Conservation (phyloP, 1,140 invertebrate species). For the Subanguina moxae region DNA sequence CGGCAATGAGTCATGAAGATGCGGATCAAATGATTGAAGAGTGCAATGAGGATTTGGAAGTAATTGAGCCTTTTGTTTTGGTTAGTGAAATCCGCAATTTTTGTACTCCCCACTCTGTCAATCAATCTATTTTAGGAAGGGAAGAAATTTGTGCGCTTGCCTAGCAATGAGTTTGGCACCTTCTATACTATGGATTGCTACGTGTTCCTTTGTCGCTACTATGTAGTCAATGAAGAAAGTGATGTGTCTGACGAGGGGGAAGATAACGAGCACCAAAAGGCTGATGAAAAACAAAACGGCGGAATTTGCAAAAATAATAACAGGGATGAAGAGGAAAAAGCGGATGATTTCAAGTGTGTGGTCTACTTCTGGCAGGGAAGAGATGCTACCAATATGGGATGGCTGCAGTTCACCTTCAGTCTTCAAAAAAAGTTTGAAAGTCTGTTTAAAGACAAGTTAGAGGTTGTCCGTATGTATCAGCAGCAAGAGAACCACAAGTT, state of each 20-base stretch:
- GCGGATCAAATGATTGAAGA: conserved; percentile 81
- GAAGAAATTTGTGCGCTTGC: conserved; percentile 89
- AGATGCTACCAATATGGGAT: conserved; percentile 95
- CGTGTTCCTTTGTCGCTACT: conserved; percentile 92
- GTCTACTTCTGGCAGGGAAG: conserved; percentile 99
- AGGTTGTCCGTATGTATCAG: conserved; percentile 74
- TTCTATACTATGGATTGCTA: conserved; percentile 95
- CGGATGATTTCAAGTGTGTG: conserved; percentile 88
- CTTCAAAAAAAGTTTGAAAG: conserved; percentile 93
- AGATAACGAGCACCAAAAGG: conserved; percentile 66
- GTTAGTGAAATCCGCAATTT: conserved; percentile 59
- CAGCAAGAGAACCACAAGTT: conserved; percentile 99
- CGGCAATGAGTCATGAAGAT: conserved; percentile 76
- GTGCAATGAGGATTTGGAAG: conserved; percentile 91
- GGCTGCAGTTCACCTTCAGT: conserved; percentile 94
- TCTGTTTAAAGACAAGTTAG: conserved; percentile 86
- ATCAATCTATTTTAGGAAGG: conserved; percentile 62
- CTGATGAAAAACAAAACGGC: conserved; percentile 53
- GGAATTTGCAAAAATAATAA: not conserved
- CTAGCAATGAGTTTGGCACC: conserved; percentile 85
- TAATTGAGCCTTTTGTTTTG: conserved; percentile 95
- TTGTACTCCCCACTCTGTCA: not conserved
- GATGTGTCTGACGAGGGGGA: conserved; percentile 41
- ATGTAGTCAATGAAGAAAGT: conserved; percentile 69
- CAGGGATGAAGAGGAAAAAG: conserved; percentile 73